Conservation (phyloP, 2,888 invertebrate genomes). For the Leucoma salicis region DNA sequence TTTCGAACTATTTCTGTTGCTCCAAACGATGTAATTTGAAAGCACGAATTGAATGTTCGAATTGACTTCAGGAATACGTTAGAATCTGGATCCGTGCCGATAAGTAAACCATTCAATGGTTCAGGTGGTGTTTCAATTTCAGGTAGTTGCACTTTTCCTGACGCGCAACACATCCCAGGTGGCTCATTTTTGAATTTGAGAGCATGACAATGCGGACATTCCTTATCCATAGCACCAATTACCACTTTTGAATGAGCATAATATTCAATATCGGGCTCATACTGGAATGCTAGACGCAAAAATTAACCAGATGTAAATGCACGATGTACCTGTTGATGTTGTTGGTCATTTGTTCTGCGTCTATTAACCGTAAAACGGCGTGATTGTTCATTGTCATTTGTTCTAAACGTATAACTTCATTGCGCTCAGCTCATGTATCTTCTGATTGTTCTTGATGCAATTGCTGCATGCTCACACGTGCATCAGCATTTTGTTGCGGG, state of each 20-base stretch:
- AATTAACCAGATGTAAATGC: constrained; percentile 31
- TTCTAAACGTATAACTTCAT: too few relatives aligned
- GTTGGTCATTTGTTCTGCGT: too few relatives aligned
- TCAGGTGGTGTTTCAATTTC: constrained; percentile 24
- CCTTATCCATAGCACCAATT: constrained; percentile 8
- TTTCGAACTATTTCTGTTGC: constrained; percentile 14
- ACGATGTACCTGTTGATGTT: constrained; percentile 4
- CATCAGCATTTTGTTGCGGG: too few relatives aligned
- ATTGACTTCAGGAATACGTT: constrained; percentile 3
- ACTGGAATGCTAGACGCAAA: constrained; percentile 29
- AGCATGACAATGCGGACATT: constrained; percentile 5
- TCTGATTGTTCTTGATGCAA: too few relatives aligned
- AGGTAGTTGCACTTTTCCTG: constrained; percentile 14
- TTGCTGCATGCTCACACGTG: too few relatives aligned
- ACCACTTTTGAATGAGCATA: constrained; percentile 26
- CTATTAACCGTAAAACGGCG: too few relatives aligned
- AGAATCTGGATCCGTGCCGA: not conserved
- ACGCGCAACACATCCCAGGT: constrained; percentile 6
- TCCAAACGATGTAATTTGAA: constrained; percentile 26
- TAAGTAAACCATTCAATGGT: constrained; percentile 15
- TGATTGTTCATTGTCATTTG: too few relatives aligned
- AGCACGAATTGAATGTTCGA: constrained; percentile 15
- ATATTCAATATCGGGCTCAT: constrained; percentile 31
- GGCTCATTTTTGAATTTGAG: constrained; percentile 1
- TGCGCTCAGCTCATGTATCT: too few relatives aligned